Evolutionary conservation across 2,797 vertebrate species (phyloP).

Genomic region (Mormyrus proboscirostris): DNA sequence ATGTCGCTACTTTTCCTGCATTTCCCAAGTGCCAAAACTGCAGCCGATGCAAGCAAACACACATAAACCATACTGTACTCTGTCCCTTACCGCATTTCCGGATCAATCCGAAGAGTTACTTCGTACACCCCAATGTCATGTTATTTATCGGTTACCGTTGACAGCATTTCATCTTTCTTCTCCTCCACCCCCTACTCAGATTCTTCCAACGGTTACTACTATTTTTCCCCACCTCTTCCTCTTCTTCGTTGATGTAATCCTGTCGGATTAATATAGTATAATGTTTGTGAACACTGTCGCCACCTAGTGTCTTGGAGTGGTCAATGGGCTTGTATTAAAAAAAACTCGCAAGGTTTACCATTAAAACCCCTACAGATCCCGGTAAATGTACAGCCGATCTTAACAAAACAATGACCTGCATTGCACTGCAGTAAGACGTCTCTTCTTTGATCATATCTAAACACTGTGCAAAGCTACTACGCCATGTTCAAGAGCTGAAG

Average conservation of each 20-base stretch:
- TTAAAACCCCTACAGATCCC: background rate
- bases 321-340: background rate
- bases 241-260: background rate
- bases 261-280: background rate
- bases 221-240: background rate
- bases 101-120: background rate
- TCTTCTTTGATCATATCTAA: background rate
- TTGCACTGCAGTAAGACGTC: background rate
- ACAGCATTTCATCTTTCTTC: background rate
- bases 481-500: background rate
- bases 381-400: background rate
- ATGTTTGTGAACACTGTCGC: slow-evolving; percentile 1
- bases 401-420: background rate
- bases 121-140: background rate
- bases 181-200: background rate
- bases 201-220: background rate
- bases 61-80: background rate
- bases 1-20: background rate
- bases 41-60: background rate
- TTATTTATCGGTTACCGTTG: background rate
- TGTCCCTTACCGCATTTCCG: background rate
- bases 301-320: slow-evolving; percentile 6
- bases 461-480: background rate
- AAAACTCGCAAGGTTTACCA: background rate
- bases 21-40: background rate